Evolutionary conservation across 2,888 invertebrate species (phyloP).

Genomic region (Idaea dimidiata): DNA sequence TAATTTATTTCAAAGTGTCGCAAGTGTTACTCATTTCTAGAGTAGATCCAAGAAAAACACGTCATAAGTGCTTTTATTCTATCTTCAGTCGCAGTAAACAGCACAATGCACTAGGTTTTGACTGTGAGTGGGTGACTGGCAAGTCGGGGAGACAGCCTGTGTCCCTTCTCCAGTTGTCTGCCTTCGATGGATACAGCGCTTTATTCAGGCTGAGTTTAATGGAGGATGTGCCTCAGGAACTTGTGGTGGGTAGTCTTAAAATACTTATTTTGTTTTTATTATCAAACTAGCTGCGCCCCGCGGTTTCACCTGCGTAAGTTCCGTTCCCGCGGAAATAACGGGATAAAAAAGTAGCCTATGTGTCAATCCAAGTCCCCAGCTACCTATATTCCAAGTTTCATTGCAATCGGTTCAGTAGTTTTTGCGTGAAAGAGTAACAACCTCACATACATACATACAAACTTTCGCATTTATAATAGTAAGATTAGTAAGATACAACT

Average conservation of each 20-base stretch:
- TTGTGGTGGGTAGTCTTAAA: constrained; percentile 73
- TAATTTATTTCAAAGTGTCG: background rate
- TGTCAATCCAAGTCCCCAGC: too few relatives aligned
- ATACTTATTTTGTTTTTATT: background rate
- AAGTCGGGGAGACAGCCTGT: constrained; percentile 82
- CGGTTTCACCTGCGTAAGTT: too few relatives aligned
- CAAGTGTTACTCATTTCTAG: background rate
- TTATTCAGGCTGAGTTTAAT: constrained; percentile 84
- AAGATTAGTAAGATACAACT: too few relatives aligned
- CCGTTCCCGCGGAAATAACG: too few relatives aligned
- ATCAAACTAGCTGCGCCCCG: background rate
- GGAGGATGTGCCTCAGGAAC: constrained; percentile 79
- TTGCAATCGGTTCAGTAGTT: too few relatives aligned
- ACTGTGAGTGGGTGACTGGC: constrained; percentile 89
- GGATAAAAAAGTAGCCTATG: too few relatives aligned
- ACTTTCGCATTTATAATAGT: too few relatives aligned
- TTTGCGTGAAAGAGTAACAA: too few relatives aligned
- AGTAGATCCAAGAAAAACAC: background rate
- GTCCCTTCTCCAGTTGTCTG: constrained; percentile 87
- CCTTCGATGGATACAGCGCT: constrained; percentile 85
- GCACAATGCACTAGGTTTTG: constrained; percentile 85
- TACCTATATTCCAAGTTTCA: too few relatives aligned
- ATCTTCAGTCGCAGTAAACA: constrained; percentile 51
- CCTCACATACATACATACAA: too few relatives aligned
- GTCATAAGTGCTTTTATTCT: background rate